A percentile compares a stretch with the other conserved stretches of the same genome.
Conservation (phyloP, 2,113 vertebrate genomes). For the Archocentrus centrarchus region DNA sequence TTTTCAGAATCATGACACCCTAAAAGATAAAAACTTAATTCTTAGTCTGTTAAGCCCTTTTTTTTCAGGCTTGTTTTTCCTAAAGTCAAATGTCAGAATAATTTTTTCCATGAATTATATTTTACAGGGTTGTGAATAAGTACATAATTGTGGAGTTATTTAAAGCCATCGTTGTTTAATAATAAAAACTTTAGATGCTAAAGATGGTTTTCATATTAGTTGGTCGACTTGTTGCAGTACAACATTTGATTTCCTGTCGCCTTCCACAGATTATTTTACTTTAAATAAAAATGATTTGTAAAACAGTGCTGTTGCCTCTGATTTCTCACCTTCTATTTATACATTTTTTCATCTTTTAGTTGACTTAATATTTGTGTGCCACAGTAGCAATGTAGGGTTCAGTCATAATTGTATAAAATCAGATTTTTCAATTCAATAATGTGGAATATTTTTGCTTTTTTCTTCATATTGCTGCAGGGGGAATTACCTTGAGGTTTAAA, state of each 20-base stretch:
- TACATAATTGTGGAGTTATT: background rate
- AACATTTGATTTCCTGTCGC: background rate
- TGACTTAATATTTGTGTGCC: background rate
- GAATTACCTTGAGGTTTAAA: background rate
- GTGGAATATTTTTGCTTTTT: background rate
- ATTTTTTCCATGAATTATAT: too few species aligned
- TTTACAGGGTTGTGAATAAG: too few species aligned
- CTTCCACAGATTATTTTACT: background rate
- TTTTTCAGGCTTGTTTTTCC: background rate
- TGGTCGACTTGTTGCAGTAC: background rate
- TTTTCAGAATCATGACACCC: background rate
- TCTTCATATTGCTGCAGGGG: background rate
- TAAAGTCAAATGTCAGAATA: background rate
- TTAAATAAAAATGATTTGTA: conserved; percentile 23
- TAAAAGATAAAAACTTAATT: background rate
- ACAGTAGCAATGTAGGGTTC: background rate
- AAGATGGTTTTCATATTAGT: background rate
- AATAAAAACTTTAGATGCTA: background rate
- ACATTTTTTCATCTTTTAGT: background rate
- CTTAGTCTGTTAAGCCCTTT: too few species aligned
- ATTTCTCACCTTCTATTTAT: background rate
- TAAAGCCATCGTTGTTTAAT: background rate
- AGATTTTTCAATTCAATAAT: background rate
- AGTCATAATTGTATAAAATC: background rate
- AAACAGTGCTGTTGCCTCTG: background rate